These are phyloP conservation scores for Subanguina moxae DNA, from an alignment of 1,140 invertebrate species.

Conservation along the genomic window DNA sequence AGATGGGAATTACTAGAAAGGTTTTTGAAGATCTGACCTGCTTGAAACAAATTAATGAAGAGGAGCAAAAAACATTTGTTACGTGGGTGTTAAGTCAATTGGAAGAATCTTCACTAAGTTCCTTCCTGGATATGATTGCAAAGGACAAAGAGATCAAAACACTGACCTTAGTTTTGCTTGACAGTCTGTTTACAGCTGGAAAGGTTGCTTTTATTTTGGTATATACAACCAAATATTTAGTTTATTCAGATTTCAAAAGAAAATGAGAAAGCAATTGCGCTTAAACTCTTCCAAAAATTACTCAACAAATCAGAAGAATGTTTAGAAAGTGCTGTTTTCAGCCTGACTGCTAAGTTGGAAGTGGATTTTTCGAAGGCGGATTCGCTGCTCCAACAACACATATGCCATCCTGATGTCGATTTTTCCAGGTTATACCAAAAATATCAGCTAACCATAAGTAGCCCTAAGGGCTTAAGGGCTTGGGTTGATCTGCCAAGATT, in stretches of 20 bases:
- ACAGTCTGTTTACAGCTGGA: background rate
- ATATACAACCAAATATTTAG: no score
- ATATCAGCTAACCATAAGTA: no score
- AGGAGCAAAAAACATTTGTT: background rate
- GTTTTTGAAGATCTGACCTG: background rate
- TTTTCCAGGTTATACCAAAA: conserved; percentile 3
- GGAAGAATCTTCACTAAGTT: no score
- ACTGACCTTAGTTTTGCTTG: no score
- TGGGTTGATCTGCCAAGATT: no score
- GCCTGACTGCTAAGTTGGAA: background rate
- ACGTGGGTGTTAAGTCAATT: background rate
- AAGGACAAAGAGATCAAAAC: no score
- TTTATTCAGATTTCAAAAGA: conserved; percentile 2
- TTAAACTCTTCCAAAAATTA: background rate
- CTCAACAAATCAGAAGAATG: background rate
- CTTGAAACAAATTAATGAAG: background rate
- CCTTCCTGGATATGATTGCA: no score
- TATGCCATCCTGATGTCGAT: background rate
- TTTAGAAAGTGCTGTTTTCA: background rate
- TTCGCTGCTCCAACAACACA: background rate
- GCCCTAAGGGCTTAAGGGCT: no score
- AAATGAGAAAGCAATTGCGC: background rate
- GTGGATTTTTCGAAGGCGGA: background rate
- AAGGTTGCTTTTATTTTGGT: background rate
- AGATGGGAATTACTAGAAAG: background rate